A percentile compares a stretch with the other conserved stretches of the same genome.
Conservation (phyloP, 2,888 invertebrate species). For the Agriotes lineatus region DNA sequence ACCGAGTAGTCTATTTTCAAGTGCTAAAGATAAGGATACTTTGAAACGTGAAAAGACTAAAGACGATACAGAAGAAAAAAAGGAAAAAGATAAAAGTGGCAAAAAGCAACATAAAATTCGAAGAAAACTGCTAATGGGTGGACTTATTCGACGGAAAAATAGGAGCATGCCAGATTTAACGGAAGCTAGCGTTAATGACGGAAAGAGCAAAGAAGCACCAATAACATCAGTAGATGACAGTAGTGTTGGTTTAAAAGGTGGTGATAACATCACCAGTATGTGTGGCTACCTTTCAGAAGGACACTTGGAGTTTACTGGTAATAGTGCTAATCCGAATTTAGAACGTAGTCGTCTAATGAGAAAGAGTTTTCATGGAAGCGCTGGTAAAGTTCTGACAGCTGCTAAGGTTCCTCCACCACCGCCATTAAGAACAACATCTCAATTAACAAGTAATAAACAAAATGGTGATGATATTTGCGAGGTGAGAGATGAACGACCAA, state of each 20-base stretch:
- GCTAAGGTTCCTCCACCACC: slow-evolving; percentile 90
- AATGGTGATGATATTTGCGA: slow-evolving; percentile 62
- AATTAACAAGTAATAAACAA: slow-evolving; percentile 80
- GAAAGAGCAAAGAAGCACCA: slow-evolving; percentile 64
- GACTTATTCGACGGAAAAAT: slow-evolving; percentile 88
- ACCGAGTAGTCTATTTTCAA: slow-evolving; percentile 63
- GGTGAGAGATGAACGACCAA: slow-evolving; percentile 65
- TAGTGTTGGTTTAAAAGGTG: slow-evolving; percentile 75
- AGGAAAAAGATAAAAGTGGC: slow-evolving; percentile 74
- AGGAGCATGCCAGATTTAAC: slow-evolving; percentile 93
- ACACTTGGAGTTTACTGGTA: slow-evolving; percentile 81
- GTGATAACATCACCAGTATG: slow-evolving; percentile 71
- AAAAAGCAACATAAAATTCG: slow-evolving; percentile 94
- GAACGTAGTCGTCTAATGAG: slow-evolving; percentile 90
- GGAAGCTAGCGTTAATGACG: slow-evolving; percentile 73
- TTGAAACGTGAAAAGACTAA: slow-evolving; percentile 70
- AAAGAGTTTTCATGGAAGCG: slow-evolving; percentile 89
- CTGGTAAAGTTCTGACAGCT: slow-evolving; percentile 83
- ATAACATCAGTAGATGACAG: slow-evolving; percentile 80
- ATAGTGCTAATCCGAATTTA: slow-evolving; percentile 81
- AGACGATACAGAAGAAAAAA: slow-evolving; percentile 73
- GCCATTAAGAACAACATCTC: slow-evolving; percentile 88
- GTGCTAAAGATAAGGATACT: slow-evolving; percentile 65
- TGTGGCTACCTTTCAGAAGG: slow-evolving; percentile 91
- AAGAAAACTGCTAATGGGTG: slow-evolving; percentile 89